Evolutionary conservation across 2,113 vertebrate species (phyloP).

Genomic region (Lagopus muta): DNA sequence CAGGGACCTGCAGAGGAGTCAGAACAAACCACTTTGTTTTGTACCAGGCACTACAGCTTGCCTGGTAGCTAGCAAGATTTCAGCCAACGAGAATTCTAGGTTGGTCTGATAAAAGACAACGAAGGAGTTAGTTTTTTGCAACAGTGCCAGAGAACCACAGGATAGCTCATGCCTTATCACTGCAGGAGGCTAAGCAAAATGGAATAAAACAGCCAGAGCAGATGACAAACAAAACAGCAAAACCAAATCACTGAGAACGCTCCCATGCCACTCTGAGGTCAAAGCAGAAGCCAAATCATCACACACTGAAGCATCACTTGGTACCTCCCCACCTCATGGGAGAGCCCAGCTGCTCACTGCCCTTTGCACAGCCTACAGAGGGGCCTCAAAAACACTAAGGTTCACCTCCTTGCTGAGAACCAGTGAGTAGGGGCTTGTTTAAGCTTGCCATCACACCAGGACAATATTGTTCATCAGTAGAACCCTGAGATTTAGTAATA

Average conservation of each 20-base stretch:
- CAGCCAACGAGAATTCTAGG: not conserved
- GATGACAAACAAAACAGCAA: not conserved
- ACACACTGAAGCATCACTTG: too few species aligned
- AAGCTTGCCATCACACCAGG: not conserved
- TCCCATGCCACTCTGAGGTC: not conserved
- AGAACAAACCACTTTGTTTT: not conserved
- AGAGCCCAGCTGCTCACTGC: not conserved
- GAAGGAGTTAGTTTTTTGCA: not conserved
- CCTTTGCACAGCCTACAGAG: not conserved
- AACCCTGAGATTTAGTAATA: not conserved
- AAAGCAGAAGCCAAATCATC: not conserved
- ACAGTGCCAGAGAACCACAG: not conserved
- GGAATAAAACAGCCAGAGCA: not conserved
- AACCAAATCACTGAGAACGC: not conserved
- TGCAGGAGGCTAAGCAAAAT: not conserved
- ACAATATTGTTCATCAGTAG: not conserved
- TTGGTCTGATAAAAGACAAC: not conserved
- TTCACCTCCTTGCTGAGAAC: rapidly evolving
- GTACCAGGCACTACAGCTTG: not conserved
- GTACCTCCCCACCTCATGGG: not conserved
- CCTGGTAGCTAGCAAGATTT: not conserved
- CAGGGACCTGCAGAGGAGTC: not conserved
- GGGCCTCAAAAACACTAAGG: not conserved
- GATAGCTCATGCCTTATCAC: not conserved
- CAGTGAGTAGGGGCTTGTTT: rapidly evolving